Conservation (phyloP, 2,113 vertebrate species). For the Eretmochelys imbricata region DNA sequence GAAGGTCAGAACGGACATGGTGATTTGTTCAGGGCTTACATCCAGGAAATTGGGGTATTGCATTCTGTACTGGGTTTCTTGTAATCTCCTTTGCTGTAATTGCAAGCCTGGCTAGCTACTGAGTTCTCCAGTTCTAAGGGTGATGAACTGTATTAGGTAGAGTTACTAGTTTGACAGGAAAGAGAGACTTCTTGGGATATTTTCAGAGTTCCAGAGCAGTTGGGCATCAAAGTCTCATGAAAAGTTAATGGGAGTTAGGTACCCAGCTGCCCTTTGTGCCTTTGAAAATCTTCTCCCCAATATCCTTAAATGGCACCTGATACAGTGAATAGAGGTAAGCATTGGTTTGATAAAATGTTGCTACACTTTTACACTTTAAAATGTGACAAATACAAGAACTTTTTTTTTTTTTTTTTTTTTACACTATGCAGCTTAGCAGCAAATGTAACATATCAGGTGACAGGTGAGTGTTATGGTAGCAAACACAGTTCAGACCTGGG, state of each 20-base stretch:
- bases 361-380: not conserved
- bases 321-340: not conserved
- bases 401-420: not conserved
- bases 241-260: not conserved
- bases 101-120: not conserved
- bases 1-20: not conserved
- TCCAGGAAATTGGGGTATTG: not conserved
- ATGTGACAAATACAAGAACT: not conserved
- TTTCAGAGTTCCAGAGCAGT: not conserved
- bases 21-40: not conserved
- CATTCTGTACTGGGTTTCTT: not conserved
- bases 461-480: not conserved
- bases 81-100: not conserved
- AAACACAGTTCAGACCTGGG: not conserved
- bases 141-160: not conserved
- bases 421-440: not conserved
- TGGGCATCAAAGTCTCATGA: fast-evolving
- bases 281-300: not conserved
- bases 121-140: not conserved
- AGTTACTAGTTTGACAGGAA: not conserved
- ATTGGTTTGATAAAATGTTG: not conserved
- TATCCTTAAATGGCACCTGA: not conserved
- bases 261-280: fast-evolving
- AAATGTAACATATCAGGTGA: not conserved
- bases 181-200: not conserved